Evolutionary conservation across 2,888 invertebrate genomes (phyloP), one percentile per base, ranked within the genome.

Genomic region (Pycnomerus fuliginosus): DNA sequence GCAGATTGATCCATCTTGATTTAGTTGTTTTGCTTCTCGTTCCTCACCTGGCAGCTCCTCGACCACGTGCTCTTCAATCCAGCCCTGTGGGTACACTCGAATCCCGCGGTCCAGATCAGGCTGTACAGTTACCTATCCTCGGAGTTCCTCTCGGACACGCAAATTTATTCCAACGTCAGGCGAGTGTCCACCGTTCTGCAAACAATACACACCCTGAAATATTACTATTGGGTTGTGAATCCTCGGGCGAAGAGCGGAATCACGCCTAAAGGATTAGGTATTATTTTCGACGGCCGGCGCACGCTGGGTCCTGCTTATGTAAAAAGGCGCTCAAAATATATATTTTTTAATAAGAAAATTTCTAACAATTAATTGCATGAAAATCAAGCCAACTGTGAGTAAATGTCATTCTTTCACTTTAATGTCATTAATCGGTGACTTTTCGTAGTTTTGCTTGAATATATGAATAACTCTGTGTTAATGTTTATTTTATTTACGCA

Each of bases 31-130:
- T 90, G 87, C 80, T 87, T 89, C 82, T 88, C 89, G 69, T 89
- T 89, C 79, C 80, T 89, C 68, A 88, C 87, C 67, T 89, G 88
- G 86, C 95, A 99, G 89, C 84, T 99, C 61, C 82, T 99, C 80
- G 99, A 99, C 77, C 96, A 98, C 79, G 90, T 99, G 46, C 84
- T 99, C 56, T 99, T 99, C 83, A 99, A 99, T 80, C 98, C 99
- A 4, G 93, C 95, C 16, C 79, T 99, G 50, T 99, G 99, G 99
- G 97, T 99, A 66, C 93, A 98, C 76, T 94, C 98, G 7, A 91
- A 95, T 34, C 91, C 97, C 17, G 87, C 90, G 53, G 98, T 98
- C 4, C 97, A 97, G 73, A 90, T 92, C 29, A 80, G 89, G 55
- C 82, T 99, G 33, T 99, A 99, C 78, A 92, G 93, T 66, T 99